Base-by-base conservation (phyloP, 2,888 invertebrate species). In the Pristionchus fissidentatus region DNA sequence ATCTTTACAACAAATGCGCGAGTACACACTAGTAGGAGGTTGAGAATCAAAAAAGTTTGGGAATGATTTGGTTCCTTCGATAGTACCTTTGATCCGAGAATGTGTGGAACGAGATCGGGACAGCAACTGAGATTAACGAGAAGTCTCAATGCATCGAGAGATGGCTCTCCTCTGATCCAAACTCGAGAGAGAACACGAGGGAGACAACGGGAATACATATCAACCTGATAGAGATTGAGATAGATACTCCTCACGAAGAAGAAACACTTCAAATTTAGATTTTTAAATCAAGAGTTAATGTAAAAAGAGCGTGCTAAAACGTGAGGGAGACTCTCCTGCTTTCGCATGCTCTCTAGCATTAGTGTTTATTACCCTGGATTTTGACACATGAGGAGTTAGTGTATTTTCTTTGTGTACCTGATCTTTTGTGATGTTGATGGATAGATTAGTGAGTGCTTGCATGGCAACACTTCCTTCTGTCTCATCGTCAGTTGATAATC, bases 81-180 rank as follows among this genome's bases (percentile, higher is more conserved):
- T n/a, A n/a, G n/a, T 91, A 94, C 94, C 93, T 94, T 94, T 62
- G 94, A 94, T 85, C 94, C 94, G 77, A 94, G 92, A 55, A 95
- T 92, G 88, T 94, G 93, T 10, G 94, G 94, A 73, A 94, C 94
- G 93, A 94, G 94, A 85, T 94, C 94, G 85, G 94, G 93, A 91
- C 94, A 94, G 85, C 94, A 94, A 15, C 94, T 94, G 7, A 95
- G 92, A 91, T 95, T 95, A 83, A 94, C 94, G 62, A 95, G 93
- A 46, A 95, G 93, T 88, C 94, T 94, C 32, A 94, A 92, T 2
- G 94, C 93, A 84, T 91, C 88, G 46, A 91, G 84, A 79, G 90
- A 91, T 32, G 88, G 88, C 83, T 91, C 90, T 26, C 91, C 91
- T 22, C 89, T 86, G 0, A 89, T 83, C 91, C 91, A 91, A 5